Evolutionary conservation across 1,140 invertebrate species (phyloP).

Genomic region (Batillaria attramentaria): DNA sequence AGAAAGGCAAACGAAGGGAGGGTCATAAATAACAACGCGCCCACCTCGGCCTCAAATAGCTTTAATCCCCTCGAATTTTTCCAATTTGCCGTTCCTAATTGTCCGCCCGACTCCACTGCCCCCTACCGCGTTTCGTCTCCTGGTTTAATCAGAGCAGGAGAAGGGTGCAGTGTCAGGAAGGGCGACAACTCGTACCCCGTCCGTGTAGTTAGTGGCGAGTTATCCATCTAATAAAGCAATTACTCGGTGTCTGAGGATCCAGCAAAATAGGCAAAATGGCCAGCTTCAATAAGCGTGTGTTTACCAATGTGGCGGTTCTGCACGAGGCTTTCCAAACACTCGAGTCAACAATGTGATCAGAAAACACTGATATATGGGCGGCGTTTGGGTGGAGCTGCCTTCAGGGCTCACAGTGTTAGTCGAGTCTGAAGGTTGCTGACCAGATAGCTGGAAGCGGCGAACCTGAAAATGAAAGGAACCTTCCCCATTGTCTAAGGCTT

Average conservation of each 20-base stretch:
- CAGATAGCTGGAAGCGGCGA: too few relatives aligned
- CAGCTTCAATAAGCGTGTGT: conserved; percentile 35
- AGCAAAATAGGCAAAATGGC: conserved; percentile 33
- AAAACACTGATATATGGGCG: too few relatives aligned
- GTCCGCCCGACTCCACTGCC: conserved; percentile 29
- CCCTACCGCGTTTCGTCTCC: conserved; percentile 29
- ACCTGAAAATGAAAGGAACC: too few relatives aligned
- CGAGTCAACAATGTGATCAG: conserved; percentile 10
- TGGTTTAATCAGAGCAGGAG: conserved; percentile 33
- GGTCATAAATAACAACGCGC: conserved; percentile 37
- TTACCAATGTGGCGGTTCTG: background rate
- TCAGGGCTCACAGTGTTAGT: too few relatives aligned
- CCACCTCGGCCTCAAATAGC: conserved; percentile 28
- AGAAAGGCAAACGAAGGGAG: conserved; percentile 27
- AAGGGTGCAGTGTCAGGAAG: conserved; percentile 24
- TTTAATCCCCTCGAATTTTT: conserved; percentile 35
- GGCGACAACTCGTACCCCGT: conserved; percentile 31
- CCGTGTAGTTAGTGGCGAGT: conserved; percentile 36
- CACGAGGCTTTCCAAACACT: conserved; percentile 12
- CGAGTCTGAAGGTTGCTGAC: too few relatives aligned
- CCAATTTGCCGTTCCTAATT: conserved; percentile 44
- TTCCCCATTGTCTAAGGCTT: too few relatives aligned
- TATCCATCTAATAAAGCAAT: conserved; percentile 48
- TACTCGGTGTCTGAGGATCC: conserved; percentile 29
- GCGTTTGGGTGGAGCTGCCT: too few relatives aligned